Percentiles rank a stretch among this genome's conserved stretches.
Evolutionary conservation across 2,797 vertebrate genomes (phyloP).

Genomic region (Acanthornis magna): DNA sequence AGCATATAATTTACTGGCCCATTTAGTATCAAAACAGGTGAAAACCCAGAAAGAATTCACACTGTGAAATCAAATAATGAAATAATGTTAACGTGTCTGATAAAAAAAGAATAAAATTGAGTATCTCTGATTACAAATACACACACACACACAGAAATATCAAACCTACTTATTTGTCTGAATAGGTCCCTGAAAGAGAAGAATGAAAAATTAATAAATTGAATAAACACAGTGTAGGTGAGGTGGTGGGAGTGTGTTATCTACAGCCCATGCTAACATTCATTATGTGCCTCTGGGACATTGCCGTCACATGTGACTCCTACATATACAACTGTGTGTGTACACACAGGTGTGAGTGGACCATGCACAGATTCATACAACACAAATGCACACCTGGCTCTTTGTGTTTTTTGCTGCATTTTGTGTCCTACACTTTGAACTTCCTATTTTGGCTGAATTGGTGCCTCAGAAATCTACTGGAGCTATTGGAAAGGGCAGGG

Average conservation of each 20-base stretch:
- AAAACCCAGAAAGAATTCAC: neutral
- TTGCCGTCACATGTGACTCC: neutral
- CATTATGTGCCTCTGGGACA: neutral
- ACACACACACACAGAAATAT: neutral
- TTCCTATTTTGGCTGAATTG: neutral
- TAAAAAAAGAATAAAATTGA: neutral
- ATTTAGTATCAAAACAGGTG: neutral
- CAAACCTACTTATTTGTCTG: neutral
- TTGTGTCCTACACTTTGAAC: neutral
- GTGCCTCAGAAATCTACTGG: neutral
- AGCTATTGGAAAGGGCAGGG: neutral
- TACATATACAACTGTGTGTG: too few species aligned
- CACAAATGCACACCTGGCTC: neutral
- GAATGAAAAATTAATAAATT: neutral
- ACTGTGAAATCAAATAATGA: neutral
- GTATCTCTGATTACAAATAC: neutral
- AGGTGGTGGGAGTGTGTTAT: neutral
- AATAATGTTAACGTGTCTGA: neutral
- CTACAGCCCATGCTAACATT: neutral
- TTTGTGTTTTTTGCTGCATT: neutral
- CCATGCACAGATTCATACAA: fast-evolving
- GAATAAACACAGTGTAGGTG: neutral
- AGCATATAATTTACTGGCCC: neutral
- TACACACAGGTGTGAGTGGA: neutral
- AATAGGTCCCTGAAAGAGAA: neutral